Conservation (phyloP, 2,113 vertebrate genomes). For the Clinocottus analis region DNA sequence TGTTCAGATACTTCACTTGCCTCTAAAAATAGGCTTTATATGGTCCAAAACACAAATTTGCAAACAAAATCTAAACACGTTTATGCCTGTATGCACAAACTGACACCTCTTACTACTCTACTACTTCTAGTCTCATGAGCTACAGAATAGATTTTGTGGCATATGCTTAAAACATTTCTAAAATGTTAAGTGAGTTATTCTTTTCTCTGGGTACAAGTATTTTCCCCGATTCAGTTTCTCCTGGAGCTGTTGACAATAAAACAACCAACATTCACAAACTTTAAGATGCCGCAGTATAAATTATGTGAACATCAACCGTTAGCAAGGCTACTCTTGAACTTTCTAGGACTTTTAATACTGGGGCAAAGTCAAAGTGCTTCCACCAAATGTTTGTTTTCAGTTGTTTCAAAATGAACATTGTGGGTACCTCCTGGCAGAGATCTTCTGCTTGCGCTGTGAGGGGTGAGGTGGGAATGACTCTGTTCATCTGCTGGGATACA, state of each 20-base stretch:
- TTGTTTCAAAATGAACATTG: background rate
- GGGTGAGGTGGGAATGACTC: constrained; percentile 89
- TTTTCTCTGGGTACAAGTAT: background rate
- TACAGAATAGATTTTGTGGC: constrained; percentile 2
- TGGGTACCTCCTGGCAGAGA: constrained; percentile 90
- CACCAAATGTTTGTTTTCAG: background rate
- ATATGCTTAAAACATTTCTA: background rate
- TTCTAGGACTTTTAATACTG: background rate
- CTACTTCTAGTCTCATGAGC: background rate
- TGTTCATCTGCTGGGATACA: constrained; percentile 89
- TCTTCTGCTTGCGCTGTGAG: constrained; percentile 89
- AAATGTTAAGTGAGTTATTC: constrained; percentile 8
- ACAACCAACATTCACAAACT: constrained; percentile 1
- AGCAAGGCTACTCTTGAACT: background rate
- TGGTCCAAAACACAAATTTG: constrained; percentile 28
- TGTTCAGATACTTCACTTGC: constrained; percentile 27
- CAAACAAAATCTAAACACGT: background rate
- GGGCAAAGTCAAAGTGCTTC: background rate
- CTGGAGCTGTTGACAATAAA: background rate
- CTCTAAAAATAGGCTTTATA: constrained; percentile 23
- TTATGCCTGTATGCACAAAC: constrained; percentile 3
- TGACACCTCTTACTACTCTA: background rate
- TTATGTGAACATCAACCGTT: background rate
- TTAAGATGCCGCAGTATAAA: background rate
- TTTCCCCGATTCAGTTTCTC: background rate